Conservation (phyloP, 2,888 invertebrate species). For the Trachelus troglodyta region DNA sequence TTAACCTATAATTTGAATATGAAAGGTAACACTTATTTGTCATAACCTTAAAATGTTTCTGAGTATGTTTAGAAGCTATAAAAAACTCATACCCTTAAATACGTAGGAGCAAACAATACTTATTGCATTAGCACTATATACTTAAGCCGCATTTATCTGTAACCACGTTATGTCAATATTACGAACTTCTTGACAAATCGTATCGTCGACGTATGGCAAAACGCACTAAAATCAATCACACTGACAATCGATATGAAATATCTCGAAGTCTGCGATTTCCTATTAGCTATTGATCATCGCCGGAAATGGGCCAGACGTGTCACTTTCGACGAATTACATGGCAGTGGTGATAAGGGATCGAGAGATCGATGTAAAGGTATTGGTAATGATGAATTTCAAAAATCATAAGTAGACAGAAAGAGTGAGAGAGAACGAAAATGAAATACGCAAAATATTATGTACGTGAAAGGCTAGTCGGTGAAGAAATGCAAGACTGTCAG, state of each 20-base stretch:
- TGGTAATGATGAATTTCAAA: slow-evolving; percentile 19
- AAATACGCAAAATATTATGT: neutral
- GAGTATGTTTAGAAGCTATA: neutral
- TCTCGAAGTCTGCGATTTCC: neutral
- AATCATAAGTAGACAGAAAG: neutral
- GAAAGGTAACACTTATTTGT: neutral
- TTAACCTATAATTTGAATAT: neutral
- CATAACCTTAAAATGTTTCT: neutral
- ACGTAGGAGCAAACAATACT: neutral
- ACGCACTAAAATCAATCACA: neutral
- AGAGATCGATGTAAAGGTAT: neutral
- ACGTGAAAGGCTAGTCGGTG: neutral
- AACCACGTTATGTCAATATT: neutral
- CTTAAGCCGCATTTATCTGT: neutral
- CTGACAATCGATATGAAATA: neutral
- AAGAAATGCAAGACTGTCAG: neutral
- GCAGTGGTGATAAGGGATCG: neutral
- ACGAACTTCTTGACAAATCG: neutral
- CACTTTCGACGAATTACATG: neutral
- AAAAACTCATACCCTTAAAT: neutral
- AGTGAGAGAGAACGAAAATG: neutral
- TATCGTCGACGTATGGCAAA: neutral
- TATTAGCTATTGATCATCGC: neutral
- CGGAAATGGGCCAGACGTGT: neutral
- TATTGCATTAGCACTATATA: neutral